Evolutionary conservation across 1,140 invertebrate species (phyloP), one percentile per base, ranked within the genome.

Genomic region (Vanessa atalanta): DNA sequence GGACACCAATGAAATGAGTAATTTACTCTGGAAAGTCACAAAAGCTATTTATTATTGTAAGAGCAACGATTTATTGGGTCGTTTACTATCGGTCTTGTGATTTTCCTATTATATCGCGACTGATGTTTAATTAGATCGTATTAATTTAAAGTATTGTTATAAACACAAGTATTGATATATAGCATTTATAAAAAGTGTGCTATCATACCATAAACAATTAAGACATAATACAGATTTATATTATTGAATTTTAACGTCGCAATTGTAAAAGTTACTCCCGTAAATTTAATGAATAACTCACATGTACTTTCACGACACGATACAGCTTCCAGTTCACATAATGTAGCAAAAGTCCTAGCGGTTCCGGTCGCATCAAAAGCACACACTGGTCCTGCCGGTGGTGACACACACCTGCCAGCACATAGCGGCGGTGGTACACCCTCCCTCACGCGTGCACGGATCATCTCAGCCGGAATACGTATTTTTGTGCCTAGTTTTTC

Each of bases 271-370:
- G 31, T 37, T 37, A 37, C 7, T 37, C 0, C 7, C 3, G 31
- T 37, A 37, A 37, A 37, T 37, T 43, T 43, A 0, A 43, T 43
- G 31, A 37, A 5, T 3, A 16, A 88, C 90, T 85, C 88, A 94
- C 94, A 93, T 71, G 89, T 93, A 72, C 93, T 93, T 66, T 93
- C 91, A 63, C 90, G 90, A 81, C 94, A 94, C 23, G 92, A 93
- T 1, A 88, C 93, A 20, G 93, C 86, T 63, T 93, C 93, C 6
- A 94, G 84, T 74, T 94, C 92, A 69, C 94, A 94, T 12, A 93
- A 71, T 12, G 93, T 94, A n/a, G 91, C 91, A 75, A 94, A 94
- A 1, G 93, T 94, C 69, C 88, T 74, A 13, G 93, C 93, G 0
- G 93, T 88, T 16, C 94, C 94, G 0, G 91, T 81, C 0, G 90